These are phyloP conservation scores for Plagodis dolabraria DNA, from an alignment of 2,888 invertebrate genomes.

Conservation along the genomic window DNA sequence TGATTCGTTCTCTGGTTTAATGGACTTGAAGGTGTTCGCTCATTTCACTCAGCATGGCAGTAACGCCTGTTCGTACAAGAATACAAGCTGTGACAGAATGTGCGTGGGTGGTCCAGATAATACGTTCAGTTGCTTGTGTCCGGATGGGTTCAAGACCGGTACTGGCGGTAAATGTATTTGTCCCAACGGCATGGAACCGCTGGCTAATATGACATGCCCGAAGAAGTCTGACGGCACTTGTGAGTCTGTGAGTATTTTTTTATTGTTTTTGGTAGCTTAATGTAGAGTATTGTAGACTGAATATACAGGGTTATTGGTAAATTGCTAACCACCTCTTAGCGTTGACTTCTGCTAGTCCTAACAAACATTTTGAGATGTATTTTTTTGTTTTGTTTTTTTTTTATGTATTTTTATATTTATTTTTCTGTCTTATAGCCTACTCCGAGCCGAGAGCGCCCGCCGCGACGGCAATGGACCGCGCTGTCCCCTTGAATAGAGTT, in stretches of 20 bases:
- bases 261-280: no score
- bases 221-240: constrained; percentile 82
- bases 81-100: constrained; percentile 88
- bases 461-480: no score
- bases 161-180: constrained; percentile 89
- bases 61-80: constrained; percentile 87
- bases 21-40: constrained; percentile 93
- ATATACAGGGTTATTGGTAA: no score
- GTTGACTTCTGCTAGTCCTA: no score
- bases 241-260: constrained; percentile 73
- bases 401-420: no score
- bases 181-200: constrained; percentile 87
- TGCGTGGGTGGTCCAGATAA: constrained; percentile 91
- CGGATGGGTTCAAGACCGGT: constrained; percentile 87
- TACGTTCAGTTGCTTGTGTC: constrained; percentile 90
- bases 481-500: no score
- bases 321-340: no score
- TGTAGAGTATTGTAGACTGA: no score
- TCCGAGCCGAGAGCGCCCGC: no score
- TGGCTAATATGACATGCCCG: constrained; percentile 89
- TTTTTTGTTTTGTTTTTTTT: no score
- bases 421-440: no score
- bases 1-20: constrained; percentile 88
- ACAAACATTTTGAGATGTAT: no score
- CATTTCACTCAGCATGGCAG: constrained; percentile 90